These are phyloP conservation scores for Xiphorhynchus elegans DNA, from an alignment of 2,113 vertebrate genomes.

Conservation along the genomic window DNA sequence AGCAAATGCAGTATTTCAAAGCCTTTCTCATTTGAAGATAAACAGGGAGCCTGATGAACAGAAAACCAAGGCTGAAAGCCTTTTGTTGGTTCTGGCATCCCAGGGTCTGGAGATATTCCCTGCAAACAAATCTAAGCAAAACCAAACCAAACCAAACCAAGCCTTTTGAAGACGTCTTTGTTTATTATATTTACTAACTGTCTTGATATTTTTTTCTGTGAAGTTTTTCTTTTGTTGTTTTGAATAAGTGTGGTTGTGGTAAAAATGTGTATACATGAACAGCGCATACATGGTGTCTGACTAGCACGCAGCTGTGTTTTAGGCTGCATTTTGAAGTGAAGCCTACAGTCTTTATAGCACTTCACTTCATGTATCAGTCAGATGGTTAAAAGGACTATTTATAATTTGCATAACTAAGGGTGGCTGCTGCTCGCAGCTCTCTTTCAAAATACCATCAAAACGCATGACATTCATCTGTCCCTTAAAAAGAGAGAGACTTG, in stretches of 20 bases:
- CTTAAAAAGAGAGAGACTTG: background rate
- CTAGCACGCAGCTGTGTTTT: background rate
- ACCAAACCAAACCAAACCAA: background rate
- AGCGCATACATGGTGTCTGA: background rate
- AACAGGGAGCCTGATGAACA: background rate
- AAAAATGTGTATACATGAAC: background rate
- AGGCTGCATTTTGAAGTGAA: background rate
- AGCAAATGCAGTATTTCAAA: background rate
- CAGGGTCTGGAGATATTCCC: background rate
- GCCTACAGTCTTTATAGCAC: background rate
- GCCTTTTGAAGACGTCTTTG: rapidly evolving
- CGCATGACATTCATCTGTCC: background rate
- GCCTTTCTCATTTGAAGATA: background rate
- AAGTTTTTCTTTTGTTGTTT: background rate
- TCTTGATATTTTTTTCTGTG: background rate
- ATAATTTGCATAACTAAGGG: background rate
- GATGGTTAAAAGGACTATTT: background rate
- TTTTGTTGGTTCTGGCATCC: background rate
- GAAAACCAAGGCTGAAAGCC: background rate
- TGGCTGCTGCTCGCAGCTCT: background rate
- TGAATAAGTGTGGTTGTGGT: rapidly evolving
- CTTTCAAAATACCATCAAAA: background rate
- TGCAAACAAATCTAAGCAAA: background rate
- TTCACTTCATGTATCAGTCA: background rate
- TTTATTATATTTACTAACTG: background rate